Conservation (phyloP, 2,888 invertebrate genomes). For the Parasteatoda lunata region DNA sequence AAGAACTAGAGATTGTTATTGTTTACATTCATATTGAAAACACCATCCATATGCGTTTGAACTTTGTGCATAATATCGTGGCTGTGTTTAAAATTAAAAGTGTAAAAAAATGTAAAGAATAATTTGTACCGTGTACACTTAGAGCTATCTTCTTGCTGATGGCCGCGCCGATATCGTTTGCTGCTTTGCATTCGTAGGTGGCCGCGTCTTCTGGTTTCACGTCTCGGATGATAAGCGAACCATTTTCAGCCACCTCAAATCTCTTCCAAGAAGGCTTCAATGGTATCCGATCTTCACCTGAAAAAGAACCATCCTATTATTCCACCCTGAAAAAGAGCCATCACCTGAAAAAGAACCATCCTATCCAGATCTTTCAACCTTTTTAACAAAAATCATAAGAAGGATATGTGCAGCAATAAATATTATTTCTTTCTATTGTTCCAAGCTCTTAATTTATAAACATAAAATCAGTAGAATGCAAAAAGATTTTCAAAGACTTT, state of each 20-base stretch:
- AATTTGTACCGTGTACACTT: slow-evolving; percentile 58
- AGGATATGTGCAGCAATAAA: too few species aligned
- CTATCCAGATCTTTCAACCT: too few species aligned
- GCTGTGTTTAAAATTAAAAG: too few species aligned
- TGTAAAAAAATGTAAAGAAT: not conserved
- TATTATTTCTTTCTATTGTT: too few species aligned
- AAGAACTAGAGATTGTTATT: too few species aligned
- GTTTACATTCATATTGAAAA: too few species aligned
- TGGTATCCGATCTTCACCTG: slow-evolving; percentile 28
- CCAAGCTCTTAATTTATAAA: too few species aligned
- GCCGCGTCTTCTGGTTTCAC: slow-evolving; percentile 59
- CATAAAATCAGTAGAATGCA: too few species aligned
- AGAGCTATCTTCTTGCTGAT: slow-evolving; percentile 47
- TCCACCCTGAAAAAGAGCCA: slow-evolving; percentile 21
- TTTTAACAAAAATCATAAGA: too few species aligned
- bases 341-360: slow-evolving; percentile 23
- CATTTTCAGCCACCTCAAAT: slow-evolving; percentile 31
- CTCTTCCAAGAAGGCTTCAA: slow-evolving; percentile 12
- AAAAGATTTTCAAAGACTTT: too few species aligned
- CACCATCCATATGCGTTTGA: too few species aligned
- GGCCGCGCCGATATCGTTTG: slow-evolving; percentile 53
- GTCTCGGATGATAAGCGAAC: slow-evolving; percentile 51
- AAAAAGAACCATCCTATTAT: not conserved
- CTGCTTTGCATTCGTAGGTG: slow-evolving; percentile 58
- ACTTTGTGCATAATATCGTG: too few species aligned